phyloP scores from a whole-genome alignment of 2,888 invertebrate species.

The Scaptomyza parva region DNA sequence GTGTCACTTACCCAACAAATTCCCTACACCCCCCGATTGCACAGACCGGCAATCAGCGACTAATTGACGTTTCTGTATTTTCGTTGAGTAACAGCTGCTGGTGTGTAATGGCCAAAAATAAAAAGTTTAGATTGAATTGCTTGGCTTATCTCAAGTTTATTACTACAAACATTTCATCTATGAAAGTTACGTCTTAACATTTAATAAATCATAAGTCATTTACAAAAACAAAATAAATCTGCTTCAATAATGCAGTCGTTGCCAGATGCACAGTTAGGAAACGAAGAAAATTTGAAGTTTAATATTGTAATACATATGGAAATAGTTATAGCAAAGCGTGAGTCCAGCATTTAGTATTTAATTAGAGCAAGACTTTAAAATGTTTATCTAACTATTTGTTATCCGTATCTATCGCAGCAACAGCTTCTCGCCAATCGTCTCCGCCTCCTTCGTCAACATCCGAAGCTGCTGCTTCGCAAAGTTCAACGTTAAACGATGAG shows the following conservation, averaged over 20 bases:
- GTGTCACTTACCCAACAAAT: conserved; percentile 71
- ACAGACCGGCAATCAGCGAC: conserved; percentile 40
- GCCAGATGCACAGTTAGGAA: background rate
- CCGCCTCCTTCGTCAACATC: conserved; percentile 47
- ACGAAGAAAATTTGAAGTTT: conserved; percentile 29
- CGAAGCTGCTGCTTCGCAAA: conserved; percentile 53
- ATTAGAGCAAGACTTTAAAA: too few relatives aligned
- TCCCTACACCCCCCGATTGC: conserved; percentile 7
- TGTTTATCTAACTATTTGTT: background rate
- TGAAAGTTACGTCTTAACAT: conserved; percentile 10
- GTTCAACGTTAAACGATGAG: conserved; percentile 57
- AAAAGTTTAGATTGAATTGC: conserved; percentile 19
- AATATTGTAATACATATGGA: conserved; percentile 23
- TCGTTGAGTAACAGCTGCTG: conserved; percentile 19
- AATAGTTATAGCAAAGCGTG: conserved; percentile 7
- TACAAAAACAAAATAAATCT: background rate
- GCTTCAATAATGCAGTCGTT: conserved; percentile 12
- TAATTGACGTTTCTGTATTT: conserved; percentile 43
- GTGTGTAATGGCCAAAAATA: conserved; percentile 4
- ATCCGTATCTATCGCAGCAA: conserved; percentile 36
- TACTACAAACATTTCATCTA: background rate
- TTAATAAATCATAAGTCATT: conserved; percentile 2
- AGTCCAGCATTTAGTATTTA: conserved; percentile 7
- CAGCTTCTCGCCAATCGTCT: conserved; percentile 69
- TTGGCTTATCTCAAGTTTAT: conserved; percentile 8